Evolutionary conservation across 2,113 vertebrate genomes (phyloP), one percentile per base, ranked within the genome.

Genomic region (Empidonax traillii): DNA sequence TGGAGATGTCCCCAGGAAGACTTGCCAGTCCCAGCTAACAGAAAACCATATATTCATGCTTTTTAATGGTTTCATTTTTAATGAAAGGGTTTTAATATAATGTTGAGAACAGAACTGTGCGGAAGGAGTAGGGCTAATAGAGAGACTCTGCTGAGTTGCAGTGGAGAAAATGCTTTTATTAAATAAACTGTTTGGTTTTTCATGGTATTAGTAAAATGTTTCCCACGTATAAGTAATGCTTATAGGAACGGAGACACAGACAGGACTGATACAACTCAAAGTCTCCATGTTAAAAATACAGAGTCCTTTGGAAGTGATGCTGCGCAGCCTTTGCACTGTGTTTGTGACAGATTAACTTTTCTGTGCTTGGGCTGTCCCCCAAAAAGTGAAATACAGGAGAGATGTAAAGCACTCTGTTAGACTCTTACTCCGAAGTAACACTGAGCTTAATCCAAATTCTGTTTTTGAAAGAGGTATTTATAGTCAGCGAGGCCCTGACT

Each of bases 241-340:
- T 1, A 13, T 53, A 80, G 28, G 3, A 22, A n/a, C 47, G 55
- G 37, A 67, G 33, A 31, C 33, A 21, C 0, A 2, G 69, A 12
- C 8, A 61, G 14, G 43, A 76, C 21, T 28, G 27, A 37, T 39
- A 16, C 12, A 51, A 83, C 46, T 74, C 41, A 1, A 31, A 67
- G 43, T 52, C 74, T 87, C 22, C 9, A 1, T 31, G 23, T 69
- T 55, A 33, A 74, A 87, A 82, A 58, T 35, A 51, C 0, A 9
- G 63, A 67, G 52, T 41, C 22, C 67, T 14, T 31, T 49, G 30
- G 8, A 41, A n/a, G 31, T 23, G 58, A 39, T 24, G 7, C 71
- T 35, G 68, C 28, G 23, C 12, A 62, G 67, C 23, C 49, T 77
- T 62, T 55, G 35, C 27, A 18, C 80, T 1, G 0, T 65, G 77